Conservation (phyloP, 2,888 invertebrate species). For the Pecten maximus region DNA sequence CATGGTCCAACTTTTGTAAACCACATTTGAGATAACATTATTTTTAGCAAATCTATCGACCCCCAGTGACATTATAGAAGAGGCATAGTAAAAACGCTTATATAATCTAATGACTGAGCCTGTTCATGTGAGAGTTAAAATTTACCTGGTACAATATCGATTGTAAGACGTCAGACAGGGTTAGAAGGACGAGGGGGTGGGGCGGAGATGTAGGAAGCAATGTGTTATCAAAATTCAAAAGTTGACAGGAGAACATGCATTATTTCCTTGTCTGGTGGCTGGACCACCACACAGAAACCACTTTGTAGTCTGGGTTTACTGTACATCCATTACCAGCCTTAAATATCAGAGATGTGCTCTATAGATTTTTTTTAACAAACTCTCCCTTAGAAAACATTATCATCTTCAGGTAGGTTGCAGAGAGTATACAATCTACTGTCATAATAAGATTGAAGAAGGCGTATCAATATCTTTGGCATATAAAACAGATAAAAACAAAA, state of each 20-base stretch:
- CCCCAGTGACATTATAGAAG: background rate
- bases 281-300: background rate
- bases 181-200: conserved; percentile 18
- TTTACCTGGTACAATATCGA: conserved; percentile 22
- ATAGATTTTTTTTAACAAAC: conserved; percentile 24
- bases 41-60: conserved; percentile 4
- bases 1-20: background rate
- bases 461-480: too few relatives aligned
- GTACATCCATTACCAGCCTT: background rate
- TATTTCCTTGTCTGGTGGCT: conserved; percentile 1
- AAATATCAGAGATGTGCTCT: background rate
- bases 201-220: background rate
- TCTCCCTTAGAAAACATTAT: background rate
- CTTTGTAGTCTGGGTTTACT: background rate
- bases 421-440: background rate
- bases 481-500: too few relatives aligned
- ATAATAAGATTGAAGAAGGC: background rate
- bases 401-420: background rate
- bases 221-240: conserved; percentile 35
- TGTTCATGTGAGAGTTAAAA: background rate
- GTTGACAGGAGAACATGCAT: conserved; percentile 25
- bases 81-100: background rate
- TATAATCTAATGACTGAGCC: conserved; percentile 11
- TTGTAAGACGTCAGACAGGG: background rate
- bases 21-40: background rate